Conservation (phyloP, 1,140 invertebrate genomes). For the Fragariocoptes setiger region DNA sequence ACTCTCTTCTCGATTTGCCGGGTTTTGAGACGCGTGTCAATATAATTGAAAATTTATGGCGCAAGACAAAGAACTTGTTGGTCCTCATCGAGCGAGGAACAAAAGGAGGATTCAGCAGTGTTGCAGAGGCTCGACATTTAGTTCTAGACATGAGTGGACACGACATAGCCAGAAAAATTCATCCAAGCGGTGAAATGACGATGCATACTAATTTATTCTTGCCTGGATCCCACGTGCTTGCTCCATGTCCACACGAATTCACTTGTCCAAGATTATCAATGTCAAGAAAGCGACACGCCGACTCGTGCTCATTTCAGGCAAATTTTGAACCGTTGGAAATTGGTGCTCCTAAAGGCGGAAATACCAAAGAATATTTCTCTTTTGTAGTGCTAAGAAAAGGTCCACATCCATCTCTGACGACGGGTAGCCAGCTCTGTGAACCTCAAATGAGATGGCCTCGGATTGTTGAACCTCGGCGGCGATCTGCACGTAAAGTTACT, state of each 20-base stretch:
- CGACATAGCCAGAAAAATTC: slow-evolving; percentile 37
- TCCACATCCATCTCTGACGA: slow-evolving; percentile 1
- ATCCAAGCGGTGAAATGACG: slow-evolving; percentile 2
- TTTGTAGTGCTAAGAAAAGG: slow-evolving; percentile 20
- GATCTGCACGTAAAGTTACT: slow-evolving; percentile 31
- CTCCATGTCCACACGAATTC: slow-evolving; percentile 43
- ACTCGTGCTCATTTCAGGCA: slow-evolving; percentile 41
- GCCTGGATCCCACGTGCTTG: slow-evolving; percentile 11
- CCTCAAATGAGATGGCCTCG: slow-evolving; percentile 42
- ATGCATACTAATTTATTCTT: slow-evolving; percentile 6
- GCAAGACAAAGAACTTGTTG: slow-evolving; percentile 44
- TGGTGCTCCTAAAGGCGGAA: slow-evolving; percentile 14
- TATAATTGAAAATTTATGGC: slow-evolving; percentile 42
- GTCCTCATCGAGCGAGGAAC: slow-evolving; percentile 53
- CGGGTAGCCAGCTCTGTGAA: background rate
- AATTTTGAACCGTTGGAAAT: slow-evolving; percentile 26
- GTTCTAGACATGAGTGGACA: slow-evolving; percentile 16
- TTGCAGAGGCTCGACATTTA: slow-evolving; percentile 19
- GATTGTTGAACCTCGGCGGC: slow-evolving; percentile 30
- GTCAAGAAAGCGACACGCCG: slow-evolving; percentile 17
- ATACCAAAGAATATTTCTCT: slow-evolving; percentile 26
- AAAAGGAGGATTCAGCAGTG: slow-evolving; percentile 30
- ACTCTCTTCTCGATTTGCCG: slow-evolving; percentile 43
- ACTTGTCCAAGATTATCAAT: slow-evolving; percentile 29
- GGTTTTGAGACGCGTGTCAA: slow-evolving; percentile 29